Evolutionary conservation across 2,888 invertebrate species (phyloP), one percentile per base, ranked within the genome.

Genomic region (Lepidochitona cinerea): DNA sequence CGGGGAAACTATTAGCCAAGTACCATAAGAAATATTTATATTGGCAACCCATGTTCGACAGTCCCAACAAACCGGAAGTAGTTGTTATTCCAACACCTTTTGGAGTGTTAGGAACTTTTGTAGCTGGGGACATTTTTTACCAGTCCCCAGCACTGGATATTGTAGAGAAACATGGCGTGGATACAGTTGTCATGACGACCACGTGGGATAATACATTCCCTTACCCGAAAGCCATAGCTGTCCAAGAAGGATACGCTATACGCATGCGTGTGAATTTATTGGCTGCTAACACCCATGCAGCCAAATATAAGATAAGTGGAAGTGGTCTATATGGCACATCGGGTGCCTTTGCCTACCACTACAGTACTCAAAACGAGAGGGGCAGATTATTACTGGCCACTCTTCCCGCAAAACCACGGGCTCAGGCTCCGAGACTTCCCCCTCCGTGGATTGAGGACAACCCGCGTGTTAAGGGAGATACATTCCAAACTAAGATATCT

Each of bases 281-380:
- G 26, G 70, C 70, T n/a, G 49, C 70, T 32, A 70, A 70, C 32
- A 52, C 70, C 23, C 70, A 70, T 9, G 49, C 33, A 12, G 9
- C 6, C 32, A 35, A 66, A 33, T 66, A 66, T 9, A 7, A 52
- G 6, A 70, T 41, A 26, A 35, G 52, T 6, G 70, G 70, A 23
- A 53, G 70, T 54, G 70, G 70, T 1, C 52, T 70, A 5, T 70
- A 52, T 29, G 32, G 32, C 49, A 33, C 33, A 14, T 32, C 35
- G 26, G 70, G 53, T 6, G 70, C 53, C 33, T n/a, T 70, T 2
- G 35, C 9, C 2, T 70, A 49, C 32, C 35, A 14, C 3, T 53
- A 70, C 70, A 41, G 35, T 54, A 59, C 59, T 14, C n/a, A 14
- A 36, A 14, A 18, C 18, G 66, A 37, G 3, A 12, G 37, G 3